phyloP scores from a whole-genome alignment of 2,888 invertebrate genomes.

The Coecobrya sp. region DNA sequence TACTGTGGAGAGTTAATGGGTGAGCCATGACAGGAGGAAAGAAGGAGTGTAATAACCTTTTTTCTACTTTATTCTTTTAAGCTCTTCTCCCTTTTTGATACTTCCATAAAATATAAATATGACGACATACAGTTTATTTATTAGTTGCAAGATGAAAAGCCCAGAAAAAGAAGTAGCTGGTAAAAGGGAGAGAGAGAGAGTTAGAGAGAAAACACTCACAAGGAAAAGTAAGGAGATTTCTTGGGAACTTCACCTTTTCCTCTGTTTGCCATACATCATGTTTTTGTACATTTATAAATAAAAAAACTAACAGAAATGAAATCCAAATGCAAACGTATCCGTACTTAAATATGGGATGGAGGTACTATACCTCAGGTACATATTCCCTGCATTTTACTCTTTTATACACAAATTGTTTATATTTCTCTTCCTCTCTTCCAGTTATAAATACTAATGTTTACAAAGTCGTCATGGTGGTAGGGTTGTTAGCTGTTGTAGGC shows the following conservation, averaged over 20 bases:
- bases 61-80: slow-evolving; percentile 38
- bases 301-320: neutral
- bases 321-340: neutral
- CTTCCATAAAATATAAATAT: slow-evolving; percentile 76
- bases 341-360: neutral
- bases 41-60: slow-evolving; percentile 56
- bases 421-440: neutral
- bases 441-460: slow-evolving; percentile 51
- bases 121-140: slow-evolving; percentile 68
- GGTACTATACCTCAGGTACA: neutral
- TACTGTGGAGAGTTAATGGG: slow-evolving; percentile 12
- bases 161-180: neutral
- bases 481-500: neutral
- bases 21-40: slow-evolving; percentile 1
- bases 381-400: too few relatives aligned
- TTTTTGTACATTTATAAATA: slow-evolving; percentile 21
- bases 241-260: slow-evolving; percentile 57
- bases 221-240: slow-evolving; percentile 65
- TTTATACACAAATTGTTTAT: slow-evolving; percentile 32
- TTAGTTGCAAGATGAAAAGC: slow-evolving; percentile 45
- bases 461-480: neutral
- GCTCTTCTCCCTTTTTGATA: slow-evolving; percentile 53
- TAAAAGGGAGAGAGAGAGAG: neutral
- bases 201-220: neutral
- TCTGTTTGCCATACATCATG: slow-evolving; percentile 2